Conservation (phyloP, 2,797 vertebrate genomes). For the Sebastes diploproa region DNA sequence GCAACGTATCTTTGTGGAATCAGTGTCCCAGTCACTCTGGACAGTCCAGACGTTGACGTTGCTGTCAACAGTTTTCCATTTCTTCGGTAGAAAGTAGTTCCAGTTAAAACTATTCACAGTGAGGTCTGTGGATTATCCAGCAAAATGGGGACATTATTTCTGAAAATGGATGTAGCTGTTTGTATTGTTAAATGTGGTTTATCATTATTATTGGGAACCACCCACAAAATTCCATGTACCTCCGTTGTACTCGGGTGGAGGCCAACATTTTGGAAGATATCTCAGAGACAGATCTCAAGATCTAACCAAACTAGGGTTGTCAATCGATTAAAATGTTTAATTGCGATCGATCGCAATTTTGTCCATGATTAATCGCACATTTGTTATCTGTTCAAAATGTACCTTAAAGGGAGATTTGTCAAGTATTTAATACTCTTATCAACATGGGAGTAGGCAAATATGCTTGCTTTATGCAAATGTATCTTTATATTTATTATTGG, state of each 20-base stretch:
- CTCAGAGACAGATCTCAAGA: background rate
- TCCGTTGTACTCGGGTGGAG: background rate
- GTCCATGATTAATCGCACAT: too few species aligned
- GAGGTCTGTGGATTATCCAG: conserved; percentile 6
- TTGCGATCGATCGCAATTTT: too few species aligned
- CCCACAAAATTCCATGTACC: background rate
- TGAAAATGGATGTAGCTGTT: background rate
- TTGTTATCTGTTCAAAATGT: too few species aligned
- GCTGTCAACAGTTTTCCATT: background rate
- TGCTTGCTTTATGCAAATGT: too few species aligned
- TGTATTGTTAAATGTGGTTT: background rate
- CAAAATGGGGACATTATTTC: background rate
- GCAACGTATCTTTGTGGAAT: too few species aligned
- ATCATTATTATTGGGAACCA: background rate
- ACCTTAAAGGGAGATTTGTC: too few species aligned
- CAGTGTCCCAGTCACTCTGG: too few species aligned
- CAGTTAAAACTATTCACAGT: background rate
- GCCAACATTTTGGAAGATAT: background rate
- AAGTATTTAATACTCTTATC: too few species aligned
- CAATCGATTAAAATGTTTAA: too few species aligned
- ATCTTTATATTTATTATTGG: fast-evolving
- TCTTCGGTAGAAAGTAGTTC: background rate
- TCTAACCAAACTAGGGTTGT: background rate
- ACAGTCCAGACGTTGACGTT: too few species aligned
- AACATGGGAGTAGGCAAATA: fast-evolving